Conservation (phyloP, 2,888 invertebrate genomes). For the Chymomyza amoena region DNA sequence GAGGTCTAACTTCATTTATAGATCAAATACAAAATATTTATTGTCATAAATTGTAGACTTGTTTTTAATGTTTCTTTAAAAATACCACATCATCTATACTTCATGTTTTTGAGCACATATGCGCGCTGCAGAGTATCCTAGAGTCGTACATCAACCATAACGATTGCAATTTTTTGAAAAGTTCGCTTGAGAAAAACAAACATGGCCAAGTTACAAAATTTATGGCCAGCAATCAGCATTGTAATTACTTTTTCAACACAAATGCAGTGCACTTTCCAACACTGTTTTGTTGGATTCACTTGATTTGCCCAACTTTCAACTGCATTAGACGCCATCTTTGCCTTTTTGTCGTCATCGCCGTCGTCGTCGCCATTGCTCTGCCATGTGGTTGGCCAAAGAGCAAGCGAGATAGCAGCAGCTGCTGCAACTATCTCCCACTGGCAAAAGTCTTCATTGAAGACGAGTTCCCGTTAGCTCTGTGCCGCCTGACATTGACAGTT, state of each 20-base stretch:
- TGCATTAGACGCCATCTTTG: neutral
- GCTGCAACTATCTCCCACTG: slow-evolving; percentile 17
- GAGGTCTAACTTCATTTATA: too few species aligned
- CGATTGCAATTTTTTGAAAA: slow-evolving; percentile 29
- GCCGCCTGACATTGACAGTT: slow-evolving; percentile 66
- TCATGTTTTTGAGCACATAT: too few species aligned
- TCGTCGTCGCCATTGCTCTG: too few species aligned
- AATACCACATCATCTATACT: too few species aligned
- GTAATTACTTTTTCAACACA: slow-evolving; percentile 70
- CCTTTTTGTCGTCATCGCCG: neutral
- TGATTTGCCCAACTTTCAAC: neutral
- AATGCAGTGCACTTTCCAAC: slow-evolving; percentile 19
- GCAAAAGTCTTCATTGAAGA: slow-evolving; percentile 4
- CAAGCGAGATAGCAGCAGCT: neutral
- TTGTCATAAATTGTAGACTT: too few species aligned
- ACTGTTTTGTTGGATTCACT: neutral
- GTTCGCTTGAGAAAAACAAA: slow-evolving; percentile 57
- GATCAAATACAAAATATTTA: too few species aligned
- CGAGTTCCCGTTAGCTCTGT: neutral
- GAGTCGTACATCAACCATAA: too few species aligned
- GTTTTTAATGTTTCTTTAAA: too few species aligned
- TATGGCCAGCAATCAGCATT: slow-evolving; percentile 65
- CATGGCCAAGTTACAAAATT: slow-evolving; percentile 51
- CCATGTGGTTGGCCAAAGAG: too few species aligned
- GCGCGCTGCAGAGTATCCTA: too few species aligned